These are phyloP conservation scores for Dascyllus trimaculatus DNA, from an alignment of 2,113 vertebrate species.

Conservation along the genomic window DNA sequence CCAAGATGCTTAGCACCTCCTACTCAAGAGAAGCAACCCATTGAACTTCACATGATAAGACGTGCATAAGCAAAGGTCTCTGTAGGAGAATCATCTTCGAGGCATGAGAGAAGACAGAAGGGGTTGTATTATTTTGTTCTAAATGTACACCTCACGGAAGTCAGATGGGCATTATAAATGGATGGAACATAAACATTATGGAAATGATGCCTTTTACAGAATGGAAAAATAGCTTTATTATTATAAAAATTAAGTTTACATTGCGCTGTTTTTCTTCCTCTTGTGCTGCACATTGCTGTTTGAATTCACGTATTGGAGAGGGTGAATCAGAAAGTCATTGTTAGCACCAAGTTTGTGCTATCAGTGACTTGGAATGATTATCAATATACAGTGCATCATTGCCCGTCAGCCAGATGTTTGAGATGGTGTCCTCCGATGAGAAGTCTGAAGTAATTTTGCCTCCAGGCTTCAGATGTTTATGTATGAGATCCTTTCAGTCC, in stretches of 20 bases:
- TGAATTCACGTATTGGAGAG: conserved; percentile 10
- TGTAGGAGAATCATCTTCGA: neutral
- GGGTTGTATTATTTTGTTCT: neutral
- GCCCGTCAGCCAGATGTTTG: too few relatives aligned
- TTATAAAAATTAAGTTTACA: neutral
- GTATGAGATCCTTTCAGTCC: too few relatives aligned
- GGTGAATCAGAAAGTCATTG: neutral
- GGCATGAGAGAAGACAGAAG: neutral
- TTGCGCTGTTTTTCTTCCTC: neutral
- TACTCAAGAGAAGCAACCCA: neutral
- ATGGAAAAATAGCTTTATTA: neutral
- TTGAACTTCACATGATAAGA: neutral
- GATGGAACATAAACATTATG: neutral
- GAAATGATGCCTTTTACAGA: neutral
- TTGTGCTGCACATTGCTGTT: neutral
- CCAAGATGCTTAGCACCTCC: too few relatives aligned
- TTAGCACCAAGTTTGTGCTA: neutral
- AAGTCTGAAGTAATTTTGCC: too few relatives aligned
- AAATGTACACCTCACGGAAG: neutral
- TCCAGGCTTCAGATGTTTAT: too few relatives aligned
- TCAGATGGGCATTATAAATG: neutral
- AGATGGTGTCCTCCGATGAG: too few relatives aligned
- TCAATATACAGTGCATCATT: too few relatives aligned
- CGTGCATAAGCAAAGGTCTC: neutral
- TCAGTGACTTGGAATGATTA: too few relatives aligned